Evolutionary conservation across 2,888 invertebrate species (phyloP), one percentile per base, ranked within the genome.

Genomic region (Galerucella calmariensis): DNA sequence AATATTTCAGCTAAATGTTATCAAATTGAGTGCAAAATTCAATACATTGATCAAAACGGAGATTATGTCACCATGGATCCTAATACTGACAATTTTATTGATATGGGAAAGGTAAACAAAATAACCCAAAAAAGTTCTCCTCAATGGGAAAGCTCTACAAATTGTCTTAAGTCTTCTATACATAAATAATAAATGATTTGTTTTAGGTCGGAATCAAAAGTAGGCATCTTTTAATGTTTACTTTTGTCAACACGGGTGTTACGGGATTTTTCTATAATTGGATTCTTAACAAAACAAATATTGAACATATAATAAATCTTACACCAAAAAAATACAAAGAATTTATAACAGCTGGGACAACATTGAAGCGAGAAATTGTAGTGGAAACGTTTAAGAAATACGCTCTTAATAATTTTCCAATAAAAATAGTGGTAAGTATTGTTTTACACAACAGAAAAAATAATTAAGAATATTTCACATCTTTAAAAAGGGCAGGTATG

Each of bases 1-100:
- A 88, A 88, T 71, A 88, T 92, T 1, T 89, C 88, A 56, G 89
- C 90, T 4, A 86, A 88, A 20, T 90, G 91, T 75, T 88, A 88
- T 78, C 88, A 89, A 61, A 89, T 92, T 53, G 86, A 89, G 71
- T 88, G 91, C 0, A 87, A 86, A 78, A 87, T 92, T 3, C 86
- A 85, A 0, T 91, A 90, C 72, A 78, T 80, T 48, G 78, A 83
- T 67, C 75, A 76, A 20, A 79, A 81, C 11, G 82, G 82, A 11
- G 80, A 82, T 56, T 81, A 78, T 67, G 73, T 82, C 14, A 73
- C 75, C 53, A 79, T 88, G 53, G 75, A 79, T 48, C 73, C 83
- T 11, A 79, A 84, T 53, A 80, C 76, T 46, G 84, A 84, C 10
- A 88, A 88, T 74, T 65, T 82, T 20, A 82, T 90, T 27, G 84